phyloP scores from a whole-genome alignment of 2,113 vertebrate species.

The Puffinus mauretanicus region DNA sequence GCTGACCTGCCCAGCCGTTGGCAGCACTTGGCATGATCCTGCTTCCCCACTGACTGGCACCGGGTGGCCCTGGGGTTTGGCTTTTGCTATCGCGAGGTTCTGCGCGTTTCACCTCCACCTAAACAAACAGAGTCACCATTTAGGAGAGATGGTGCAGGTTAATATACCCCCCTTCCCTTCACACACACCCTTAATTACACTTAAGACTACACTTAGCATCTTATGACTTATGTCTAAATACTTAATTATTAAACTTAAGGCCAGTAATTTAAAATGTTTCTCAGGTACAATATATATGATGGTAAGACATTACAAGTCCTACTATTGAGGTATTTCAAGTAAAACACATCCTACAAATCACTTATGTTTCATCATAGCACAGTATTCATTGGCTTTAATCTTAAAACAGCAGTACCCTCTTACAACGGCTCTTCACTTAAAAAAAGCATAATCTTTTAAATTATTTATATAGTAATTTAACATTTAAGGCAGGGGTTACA shows the following conservation, averaged over 20 bases:
- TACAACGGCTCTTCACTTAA: slow-evolving; percentile 25
- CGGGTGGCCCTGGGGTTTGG: slow-evolving; percentile 85
- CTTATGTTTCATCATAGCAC: neutral
- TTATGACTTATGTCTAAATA: slow-evolving; percentile 81
- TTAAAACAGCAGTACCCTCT: slow-evolving; percentile 55
- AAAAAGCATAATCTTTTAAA: neutral
- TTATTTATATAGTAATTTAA: neutral
- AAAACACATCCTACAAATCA: neutral
- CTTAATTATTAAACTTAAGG: slow-evolving; percentile 81
- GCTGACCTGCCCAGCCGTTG: slow-evolving; percentile 96
- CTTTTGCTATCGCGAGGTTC: slow-evolving; percentile 97
- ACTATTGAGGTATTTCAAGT: neutral
- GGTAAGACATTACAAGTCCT: slow-evolving; percentile 34
- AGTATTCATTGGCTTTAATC: neutral
- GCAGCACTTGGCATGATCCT: slow-evolving; percentile 91
- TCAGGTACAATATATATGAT: slow-evolving; percentile 82
- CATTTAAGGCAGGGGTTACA: neutral
- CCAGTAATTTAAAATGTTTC: slow-evolving; percentile 87
- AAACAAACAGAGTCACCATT: slow-evolving; percentile 80
- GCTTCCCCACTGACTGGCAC: slow-evolving; percentile 92
- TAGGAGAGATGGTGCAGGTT: slow-evolving; percentile 60
- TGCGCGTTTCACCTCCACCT: slow-evolving; percentile 99
- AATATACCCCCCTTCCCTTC: slow-evolving; percentile 72
- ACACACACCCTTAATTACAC: slow-evolving; percentile 76
- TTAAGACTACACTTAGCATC: slow-evolving; percentile 80